phyloP scores from a whole-genome alignment of 2,797 vertebrate genomes.

The Hoplostethus atlanticus region DNA sequence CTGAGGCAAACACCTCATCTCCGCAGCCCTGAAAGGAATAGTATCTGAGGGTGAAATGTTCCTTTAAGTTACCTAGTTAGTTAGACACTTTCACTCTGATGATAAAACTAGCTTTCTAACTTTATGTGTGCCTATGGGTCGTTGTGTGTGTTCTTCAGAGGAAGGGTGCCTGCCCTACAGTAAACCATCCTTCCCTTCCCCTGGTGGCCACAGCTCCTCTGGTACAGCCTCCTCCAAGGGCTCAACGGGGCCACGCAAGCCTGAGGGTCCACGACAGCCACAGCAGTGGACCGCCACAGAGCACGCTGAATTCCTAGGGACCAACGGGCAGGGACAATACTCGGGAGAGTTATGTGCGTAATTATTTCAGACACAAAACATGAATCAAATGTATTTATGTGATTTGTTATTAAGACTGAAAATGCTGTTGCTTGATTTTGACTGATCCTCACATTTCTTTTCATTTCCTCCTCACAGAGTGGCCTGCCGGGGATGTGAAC shows the following conservation, averaged over 20 bases:
- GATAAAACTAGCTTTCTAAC: constrained; percentile 36
- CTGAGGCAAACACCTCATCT: background rate
- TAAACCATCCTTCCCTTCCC: constrained; percentile 97
- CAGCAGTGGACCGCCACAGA: constrained; percentile 93
- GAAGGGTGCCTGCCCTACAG: constrained; percentile 95
- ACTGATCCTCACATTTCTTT: background rate
- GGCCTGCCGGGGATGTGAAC: constrained; percentile 74
- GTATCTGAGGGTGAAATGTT: too few relatives aligned
- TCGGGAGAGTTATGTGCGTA: constrained; percentile 97
- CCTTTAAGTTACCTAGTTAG: too few relatives aligned
- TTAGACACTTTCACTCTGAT: constrained; percentile 19
- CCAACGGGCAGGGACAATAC: constrained; percentile 95
- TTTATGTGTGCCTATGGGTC: constrained; percentile 3
- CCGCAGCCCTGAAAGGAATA: too few relatives aligned
- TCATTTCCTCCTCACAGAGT: constrained; percentile 86
- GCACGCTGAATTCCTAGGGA: constrained; percentile 93
- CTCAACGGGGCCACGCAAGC: constrained; percentile 96
- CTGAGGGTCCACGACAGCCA: constrained; percentile 89
- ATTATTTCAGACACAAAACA: too few relatives aligned
- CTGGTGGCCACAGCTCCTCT: constrained; percentile 97
- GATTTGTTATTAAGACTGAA: background rate
- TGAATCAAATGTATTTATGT: background rate
- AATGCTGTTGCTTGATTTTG: background rate
- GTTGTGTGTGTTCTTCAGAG: constrained; percentile 83
- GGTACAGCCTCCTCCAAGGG: constrained; percentile 97